Evolutionary conservation across 2,888 invertebrate species (phyloP).

Genomic region (Amiota mariae): DNA sequence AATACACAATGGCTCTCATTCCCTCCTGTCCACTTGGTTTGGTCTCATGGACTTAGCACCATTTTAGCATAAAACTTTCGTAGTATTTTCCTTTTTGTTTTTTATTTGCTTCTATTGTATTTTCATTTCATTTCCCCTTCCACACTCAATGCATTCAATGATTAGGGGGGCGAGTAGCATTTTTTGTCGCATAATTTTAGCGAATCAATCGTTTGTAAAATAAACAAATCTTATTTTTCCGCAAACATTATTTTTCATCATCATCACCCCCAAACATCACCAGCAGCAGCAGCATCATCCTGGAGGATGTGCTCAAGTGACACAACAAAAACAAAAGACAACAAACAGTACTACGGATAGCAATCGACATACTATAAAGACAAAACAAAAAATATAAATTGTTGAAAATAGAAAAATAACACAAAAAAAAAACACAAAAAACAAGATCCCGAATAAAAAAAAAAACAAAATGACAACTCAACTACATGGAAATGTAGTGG

Average conservation of each 20-base stretch:
- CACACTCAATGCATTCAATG: conserved; percentile 58
- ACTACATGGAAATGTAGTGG: conserved; percentile 17
- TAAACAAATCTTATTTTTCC: conserved; percentile 68
- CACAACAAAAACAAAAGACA: conserved; percentile 35
- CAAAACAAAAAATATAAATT: not conserved
- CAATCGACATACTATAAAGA: not conserved
- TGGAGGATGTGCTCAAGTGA: no score
- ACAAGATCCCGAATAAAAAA: conserved; percentile 26
- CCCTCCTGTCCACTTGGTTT: not conserved
- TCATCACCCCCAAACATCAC: conserved; percentile 22
- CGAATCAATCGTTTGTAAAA: conserved; percentile 66
- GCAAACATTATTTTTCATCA: conserved; percentile 65
- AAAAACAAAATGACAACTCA: not conserved
- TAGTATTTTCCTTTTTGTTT: not conserved
- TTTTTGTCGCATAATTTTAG: conserved; percentile 29
- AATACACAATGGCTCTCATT: no score
- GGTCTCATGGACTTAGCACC: not conserved
- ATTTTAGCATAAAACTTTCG: conserved; percentile 9
- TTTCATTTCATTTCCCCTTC: not conserved
- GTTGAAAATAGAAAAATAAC: conserved; percentile 1
- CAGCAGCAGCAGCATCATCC: no score
- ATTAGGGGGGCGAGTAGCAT: conserved; percentile 38
- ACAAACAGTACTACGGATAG: not conserved
- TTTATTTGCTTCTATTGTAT: not conserved
- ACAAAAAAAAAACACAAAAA: conserved; percentile 8